Percentiles rank a stretch among this genome's conserved stretches.
phyloP scores from a whole-genome alignment of 92 coral and sea anemone genomes.

The Zoanthus sociatus region DNA sequence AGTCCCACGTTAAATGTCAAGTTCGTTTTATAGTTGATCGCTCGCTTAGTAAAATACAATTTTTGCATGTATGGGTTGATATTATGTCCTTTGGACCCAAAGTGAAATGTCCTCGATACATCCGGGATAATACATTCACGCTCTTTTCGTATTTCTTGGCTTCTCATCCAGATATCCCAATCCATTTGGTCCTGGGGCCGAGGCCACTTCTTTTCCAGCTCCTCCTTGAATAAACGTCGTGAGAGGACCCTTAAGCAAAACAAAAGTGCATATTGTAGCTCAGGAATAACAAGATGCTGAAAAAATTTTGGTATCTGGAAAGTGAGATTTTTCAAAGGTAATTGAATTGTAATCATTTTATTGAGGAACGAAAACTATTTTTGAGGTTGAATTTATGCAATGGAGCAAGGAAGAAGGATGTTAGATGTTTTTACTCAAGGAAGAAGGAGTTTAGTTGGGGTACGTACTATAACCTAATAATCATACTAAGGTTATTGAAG shows the following conservation, averaged over 20 bases:
- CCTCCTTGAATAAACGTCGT: slow-evolving; percentile 77
- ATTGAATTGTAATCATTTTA: no score
- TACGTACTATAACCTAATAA: no score
- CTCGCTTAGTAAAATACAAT: slow-evolving; percentile 67
- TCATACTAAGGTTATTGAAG: no score
- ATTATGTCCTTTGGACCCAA: slow-evolving; percentile 87
- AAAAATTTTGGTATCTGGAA: no score
- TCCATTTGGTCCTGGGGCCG: slow-evolving; percentile 70
- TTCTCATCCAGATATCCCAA: slow-evolving; percentile 90
- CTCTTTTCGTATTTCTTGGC: slow-evolving; percentile 48
- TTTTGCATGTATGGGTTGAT: slow-evolving; percentile 73
- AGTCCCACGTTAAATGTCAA: slow-evolving; percentile 66
- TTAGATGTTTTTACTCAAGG: no score
- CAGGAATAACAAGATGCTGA: background rate
- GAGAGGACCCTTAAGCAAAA: slow-evolving; percentile 70
- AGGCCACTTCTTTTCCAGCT: slow-evolving; percentile 81
- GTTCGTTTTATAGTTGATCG: slow-evolving; percentile 69
- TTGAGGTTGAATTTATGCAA: no score
- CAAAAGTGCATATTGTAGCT: background rate
- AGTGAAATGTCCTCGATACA: slow-evolving; percentile 84
- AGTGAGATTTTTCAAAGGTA: no score
- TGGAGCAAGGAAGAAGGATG: no score
- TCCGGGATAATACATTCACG: slow-evolving; percentile 92
- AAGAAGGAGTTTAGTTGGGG: no score
- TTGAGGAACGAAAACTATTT: no score